phyloP scores from a whole-genome alignment of 92 coral and sea anemone species.

The Porites evermanni region DNA sequence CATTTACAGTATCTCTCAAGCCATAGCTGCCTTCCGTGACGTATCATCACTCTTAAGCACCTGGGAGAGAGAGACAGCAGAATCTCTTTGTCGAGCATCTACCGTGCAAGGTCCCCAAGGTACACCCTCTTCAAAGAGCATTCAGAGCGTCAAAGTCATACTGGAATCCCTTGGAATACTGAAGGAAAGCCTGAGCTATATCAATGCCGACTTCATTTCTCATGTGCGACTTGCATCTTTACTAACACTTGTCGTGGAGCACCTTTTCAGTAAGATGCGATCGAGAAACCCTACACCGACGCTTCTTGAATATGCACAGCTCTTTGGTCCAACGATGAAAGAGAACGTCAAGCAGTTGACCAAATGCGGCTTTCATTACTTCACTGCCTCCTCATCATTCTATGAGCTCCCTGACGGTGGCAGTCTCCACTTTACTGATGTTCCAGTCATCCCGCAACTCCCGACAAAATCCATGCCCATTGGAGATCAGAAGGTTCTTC shows the following conservation, averaged over 20 bases:
- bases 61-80: conserved; percentile 46
- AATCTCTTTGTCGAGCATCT: conserved; percentile 38
- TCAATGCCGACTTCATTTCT: conserved; percentile 25
- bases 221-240: conserved; percentile 50
- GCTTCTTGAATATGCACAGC: conserved; percentile 56
- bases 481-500: conserved; percentile 44
- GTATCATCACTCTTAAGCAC: conserved; percentile 18
- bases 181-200: conserved; percentile 23
- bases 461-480: conserved; percentile 29
- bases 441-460: conserved; percentile 48
- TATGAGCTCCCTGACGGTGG: conserved; percentile 49
- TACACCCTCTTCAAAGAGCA: conserved; percentile 44
- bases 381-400: conserved; percentile 46
- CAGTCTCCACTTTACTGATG: conserved; percentile 31
- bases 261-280: conserved; percentile 60
- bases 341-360: conserved; percentile 56
- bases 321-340: conserved; percentile 53
- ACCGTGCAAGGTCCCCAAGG: conserved; percentile 61
- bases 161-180: conserved; percentile 23
- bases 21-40: conserved; percentile 41
- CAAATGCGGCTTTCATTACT: conserved; percentile 47
- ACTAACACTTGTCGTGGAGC: conserved; percentile 55
- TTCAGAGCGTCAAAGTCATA: conserved; percentile 42
- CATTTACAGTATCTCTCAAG: neutral
- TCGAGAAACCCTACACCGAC: conserved; percentile 57